Base-by-base conservation (phyloP, 2,113 vertebrate species). In the Pungitius pungitius region DNA sequence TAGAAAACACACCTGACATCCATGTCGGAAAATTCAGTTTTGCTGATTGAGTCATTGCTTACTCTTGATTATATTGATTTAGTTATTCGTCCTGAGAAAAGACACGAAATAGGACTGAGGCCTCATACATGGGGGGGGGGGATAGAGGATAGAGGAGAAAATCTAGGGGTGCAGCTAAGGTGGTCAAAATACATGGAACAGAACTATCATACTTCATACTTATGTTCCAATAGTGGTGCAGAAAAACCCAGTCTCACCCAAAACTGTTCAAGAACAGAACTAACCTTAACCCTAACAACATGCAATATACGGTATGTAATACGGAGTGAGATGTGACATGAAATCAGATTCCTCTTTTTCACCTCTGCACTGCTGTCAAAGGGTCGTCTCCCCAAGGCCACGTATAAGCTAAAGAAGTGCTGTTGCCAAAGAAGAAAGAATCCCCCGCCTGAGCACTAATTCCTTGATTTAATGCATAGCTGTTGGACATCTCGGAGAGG, bases 391-490 rank as follows among this genome's bases (percentile, higher is more conserved):
- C 75, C 71, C 17, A 33, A 0, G 52, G 78, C 37, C 49, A 42
- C 51, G 74, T 73, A 76, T 82, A 78, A 82, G 65, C 47, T 15
- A 43, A 73, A 73, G 51, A 71, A 60, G 18, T 52, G 58, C 55
- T 80, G 71, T 66, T 80, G 64, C 73, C 62, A 87, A 52, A 79
- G 13, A 75, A 76, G 65, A 56, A 76, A 80, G 79, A 85, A 81
- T 84, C 67, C 79, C 79, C 22, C 22, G 15, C 43, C 73, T 75
- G 61, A 78, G 61, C 77, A 87, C 79, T 89, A 88, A 88, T 89
- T 85, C 70, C 55, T 77, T 70, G 77, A 89, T 87, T 90, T 88
- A 87, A 81, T 81, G 74, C 54, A 20, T 81, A 65, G 62, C 64
- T 56, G 59, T 26, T 55, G 65, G 74, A 74, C 65, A 60, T 49